Evolutionary conservation across 2,113 vertebrate genomes (phyloP), one percentile per base, ranked within the genome.

Genomic region (Ginglymostoma cirratum): DNA sequence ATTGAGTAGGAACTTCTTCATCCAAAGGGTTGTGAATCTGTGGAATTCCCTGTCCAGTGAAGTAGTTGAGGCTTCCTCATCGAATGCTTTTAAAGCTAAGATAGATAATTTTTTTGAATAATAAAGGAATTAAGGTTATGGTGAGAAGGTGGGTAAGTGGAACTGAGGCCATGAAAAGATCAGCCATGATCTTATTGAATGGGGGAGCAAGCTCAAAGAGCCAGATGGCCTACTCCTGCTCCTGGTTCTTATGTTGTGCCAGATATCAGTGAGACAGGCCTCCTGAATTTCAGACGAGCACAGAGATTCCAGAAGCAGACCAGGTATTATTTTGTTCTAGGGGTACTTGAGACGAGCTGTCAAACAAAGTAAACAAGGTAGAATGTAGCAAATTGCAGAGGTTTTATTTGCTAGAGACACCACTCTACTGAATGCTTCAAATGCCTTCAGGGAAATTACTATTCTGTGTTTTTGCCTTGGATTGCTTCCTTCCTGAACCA

Each of bases 341-440:
- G 96, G 96, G 97, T 97, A 97, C 97, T 97, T 97, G 97, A 95
- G 95, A 83, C 94, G 85, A 96, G 97, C 96, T 96, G 95, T 96
- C 96, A 97, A 97, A 97, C 96, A 96, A 96, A 96, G 96, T 89
- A 96, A 96, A 61, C 8, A 61, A 96, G 97, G 96, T 96, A 97
- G 97, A 96, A 96, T 96, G 87, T 96, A 80, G 97, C 97, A 97
- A 97, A 96, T 96, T 96, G 96, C 83, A 96, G 96, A 90, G 96
- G 90, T 96, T 96, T 96, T 96, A 95, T 86, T 96, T 97, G 96
- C 96, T 96, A 96, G 96, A 96, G 85, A 0, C 52, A 94, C 86
- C 94, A 96, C 70, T 97, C 96, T 97, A 96, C 96, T 96, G 96
- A 96, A 38, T 17, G 96, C 94, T 94, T 86, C 90, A 96, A 97